Evolutionary conservation across 2,797 vertebrate species (phyloP), one percentile per base, ranked within the genome.

Genomic region (Notolabrus celidotus): DNA sequence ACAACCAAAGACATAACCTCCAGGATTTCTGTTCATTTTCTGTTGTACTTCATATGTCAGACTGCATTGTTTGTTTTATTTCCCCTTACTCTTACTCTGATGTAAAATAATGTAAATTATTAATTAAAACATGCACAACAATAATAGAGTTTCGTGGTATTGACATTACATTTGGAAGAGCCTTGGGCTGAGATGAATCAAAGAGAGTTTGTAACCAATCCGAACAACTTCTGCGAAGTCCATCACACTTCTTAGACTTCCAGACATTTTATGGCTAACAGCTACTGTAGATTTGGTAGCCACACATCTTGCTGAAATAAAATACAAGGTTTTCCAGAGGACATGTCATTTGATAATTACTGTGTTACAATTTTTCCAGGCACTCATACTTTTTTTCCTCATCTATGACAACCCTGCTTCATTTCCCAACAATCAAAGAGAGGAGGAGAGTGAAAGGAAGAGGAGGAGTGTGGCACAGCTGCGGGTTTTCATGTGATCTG

Each of bases 301-400:
- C 54, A 58, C 20, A 43, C 57, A 59, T 29, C 19, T 58, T 3
- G 0, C 38, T 22, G 33, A 33, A 36, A 67, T n/a, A 41, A 70
- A 60, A 12, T 15, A 56, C 38, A 60, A 31, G 6, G 17, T 47
- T 74, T 73, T 66, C 45, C 38, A 68, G 60, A 51, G 14, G 25
- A 72, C 39, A 34, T 39, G 22, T 43, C 29, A 55, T 66, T 71
- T 77, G 10, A 22, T 22, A 45, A 36, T 49, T 33, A 79, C 64
- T 50, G 27, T 5, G 0, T 42, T 66, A 55, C n/a, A 42, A 19
- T 62, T 83, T 71, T 80, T 86, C 75, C 77, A 68, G 65, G 17
- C 65, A 56, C 22, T 51, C 19, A 0, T 20, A 39, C 41, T 16
- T 36, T 68, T 58, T 51, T 11, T 12, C 7, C 17, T 55, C 43